Evolutionary conservation across 1,140 invertebrate species (phyloP).

Genomic region (Rhysida immarginata): DNA sequence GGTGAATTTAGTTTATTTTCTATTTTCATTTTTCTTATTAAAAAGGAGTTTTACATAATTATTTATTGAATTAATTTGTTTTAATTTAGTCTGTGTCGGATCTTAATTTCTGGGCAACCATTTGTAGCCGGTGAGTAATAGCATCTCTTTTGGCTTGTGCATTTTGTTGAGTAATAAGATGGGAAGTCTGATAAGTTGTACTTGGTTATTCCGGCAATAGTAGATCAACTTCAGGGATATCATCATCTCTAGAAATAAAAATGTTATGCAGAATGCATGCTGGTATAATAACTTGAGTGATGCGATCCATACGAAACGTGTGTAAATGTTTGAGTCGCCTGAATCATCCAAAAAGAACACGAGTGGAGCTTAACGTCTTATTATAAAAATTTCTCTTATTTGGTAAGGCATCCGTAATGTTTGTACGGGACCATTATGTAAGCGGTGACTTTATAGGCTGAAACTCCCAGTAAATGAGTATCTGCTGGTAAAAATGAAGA

Average conservation of each 20-base stretch:
- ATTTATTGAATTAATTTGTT: no score
- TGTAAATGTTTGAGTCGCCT: slow-evolving; percentile 21
- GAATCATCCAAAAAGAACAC: slow-evolving; percentile 25
- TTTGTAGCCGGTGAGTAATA: no score
- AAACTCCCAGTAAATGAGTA: slow-evolving; percentile 25
- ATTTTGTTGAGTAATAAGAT: no score
- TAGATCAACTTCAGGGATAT: background rate
- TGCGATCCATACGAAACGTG: slow-evolving; percentile 17
- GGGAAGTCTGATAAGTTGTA: no score
- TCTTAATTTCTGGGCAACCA: no score
- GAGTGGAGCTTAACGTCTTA: slow-evolving; percentile 15
- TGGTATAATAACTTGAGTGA: slow-evolving; percentile 21
- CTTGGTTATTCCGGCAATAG: no score
- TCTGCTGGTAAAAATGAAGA: background rate
- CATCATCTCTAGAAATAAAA: slow-evolving; percentile 11
- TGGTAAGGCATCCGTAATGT: slow-evolving; percentile 22
- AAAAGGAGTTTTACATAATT: no score
- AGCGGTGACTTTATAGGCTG: slow-evolving; percentile 22
- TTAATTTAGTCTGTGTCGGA: no score
- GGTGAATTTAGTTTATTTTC: no score
- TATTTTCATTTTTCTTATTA: no score
- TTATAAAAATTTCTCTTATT: slow-evolving; percentile 22
- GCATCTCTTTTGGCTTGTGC: no score
- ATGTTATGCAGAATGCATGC: slow-evolving; percentile 27
- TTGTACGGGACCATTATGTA: slow-evolving; percentile 23